Conservation (phyloP, 1,140 invertebrate species). For the Frieseomelitta varia region DNA sequence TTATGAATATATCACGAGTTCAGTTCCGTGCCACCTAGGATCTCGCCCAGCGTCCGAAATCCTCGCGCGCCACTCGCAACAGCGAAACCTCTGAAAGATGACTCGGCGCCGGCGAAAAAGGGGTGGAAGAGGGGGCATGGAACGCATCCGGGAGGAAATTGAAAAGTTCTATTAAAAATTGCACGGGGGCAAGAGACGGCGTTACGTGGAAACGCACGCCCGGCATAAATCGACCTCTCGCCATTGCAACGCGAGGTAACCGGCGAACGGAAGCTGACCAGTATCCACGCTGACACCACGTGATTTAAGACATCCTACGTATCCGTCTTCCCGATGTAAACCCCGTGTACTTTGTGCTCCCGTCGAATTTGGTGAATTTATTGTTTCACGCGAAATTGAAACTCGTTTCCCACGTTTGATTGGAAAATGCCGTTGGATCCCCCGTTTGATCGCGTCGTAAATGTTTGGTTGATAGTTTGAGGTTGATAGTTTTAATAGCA, state of each 20-base stretch:
- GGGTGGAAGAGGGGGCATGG: neutral
- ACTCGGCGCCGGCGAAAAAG: neutral
- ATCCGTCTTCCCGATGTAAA: neutral
- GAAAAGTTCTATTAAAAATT: constrained; percentile 66
- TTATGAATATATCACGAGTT: constrained; percentile 65
- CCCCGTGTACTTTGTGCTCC: neutral
- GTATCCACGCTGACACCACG: neutral
- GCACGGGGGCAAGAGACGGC: constrained; percentile 3
- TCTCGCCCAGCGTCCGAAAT: constrained; percentile 53
- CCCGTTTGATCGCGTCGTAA: no score
- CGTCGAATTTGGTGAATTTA: neutral
- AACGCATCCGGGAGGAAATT: constrained; percentile 56
- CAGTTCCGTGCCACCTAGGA: constrained; percentile 3
- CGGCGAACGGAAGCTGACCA: neutral
- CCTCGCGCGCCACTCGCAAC: constrained; percentile 39
- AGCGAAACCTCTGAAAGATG: constrained; percentile 51
- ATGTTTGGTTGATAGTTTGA: no score
- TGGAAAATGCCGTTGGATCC: no score
- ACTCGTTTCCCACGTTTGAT: no score
- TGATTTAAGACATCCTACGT: constrained; percentile 7
- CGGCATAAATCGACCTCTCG: constrained; percentile 47
- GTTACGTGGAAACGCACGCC: constrained; percentile 2
- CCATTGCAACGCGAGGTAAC: constrained; percentile 13
- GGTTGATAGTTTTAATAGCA: no score
- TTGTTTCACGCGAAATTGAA: neutral